Conservation (phyloP, 2,113 vertebrate species). For the Pelecanoides urinatrix region DNA sequence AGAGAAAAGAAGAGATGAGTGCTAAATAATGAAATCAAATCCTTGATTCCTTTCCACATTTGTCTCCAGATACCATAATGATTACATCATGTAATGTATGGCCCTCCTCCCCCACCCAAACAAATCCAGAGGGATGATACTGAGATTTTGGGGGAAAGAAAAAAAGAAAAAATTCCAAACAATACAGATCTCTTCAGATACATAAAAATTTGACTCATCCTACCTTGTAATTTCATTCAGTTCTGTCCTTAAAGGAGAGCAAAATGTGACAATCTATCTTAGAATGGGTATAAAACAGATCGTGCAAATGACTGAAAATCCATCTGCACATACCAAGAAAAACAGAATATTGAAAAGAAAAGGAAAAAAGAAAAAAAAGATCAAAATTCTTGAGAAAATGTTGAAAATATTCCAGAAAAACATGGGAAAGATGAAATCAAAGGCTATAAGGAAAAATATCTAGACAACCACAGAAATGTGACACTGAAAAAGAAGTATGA, state of each 20-base stretch:
- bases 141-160: background rate
- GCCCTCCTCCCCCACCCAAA: background rate
- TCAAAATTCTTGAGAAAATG: background rate
- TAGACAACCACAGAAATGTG: background rate
- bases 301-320: background rate
- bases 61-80: background rate
- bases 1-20: background rate
- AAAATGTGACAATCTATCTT: background rate
- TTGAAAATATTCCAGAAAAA: background rate
- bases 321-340: background rate
- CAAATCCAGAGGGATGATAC: background rate
- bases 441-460: background rate
- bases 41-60: background rate
- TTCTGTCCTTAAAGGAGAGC: background rate
- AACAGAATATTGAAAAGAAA: background rate
- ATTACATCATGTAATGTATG: background rate
- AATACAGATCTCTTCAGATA: background rate
- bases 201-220: background rate
- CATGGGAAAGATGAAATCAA: background rate
- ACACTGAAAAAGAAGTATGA: background rate
- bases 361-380: background rate
- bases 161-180: background rate
- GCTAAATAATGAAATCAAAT: background rate
- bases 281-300: background rate
- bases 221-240: background rate